These are phyloP conservation scores for Otus scops DNA, from an alignment of 2,797 vertebrate species.

Conservation along the genomic window DNA sequence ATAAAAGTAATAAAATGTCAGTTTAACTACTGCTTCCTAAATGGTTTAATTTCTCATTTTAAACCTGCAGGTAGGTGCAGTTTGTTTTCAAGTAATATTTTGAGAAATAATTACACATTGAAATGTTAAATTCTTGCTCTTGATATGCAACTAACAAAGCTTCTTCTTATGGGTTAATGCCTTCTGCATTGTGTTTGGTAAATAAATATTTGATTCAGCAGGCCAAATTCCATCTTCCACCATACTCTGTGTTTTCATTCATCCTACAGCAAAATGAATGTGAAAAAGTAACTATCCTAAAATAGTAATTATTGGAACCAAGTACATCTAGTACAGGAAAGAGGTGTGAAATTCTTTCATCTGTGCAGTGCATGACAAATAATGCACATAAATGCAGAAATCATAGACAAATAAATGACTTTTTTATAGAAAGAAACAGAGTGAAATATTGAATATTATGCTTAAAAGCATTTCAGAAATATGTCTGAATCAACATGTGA, in stretches of 20 bases:
- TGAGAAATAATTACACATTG: neutral
- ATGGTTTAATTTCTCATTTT: neutral
- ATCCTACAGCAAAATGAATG: neutral
- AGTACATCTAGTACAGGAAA: neutral
- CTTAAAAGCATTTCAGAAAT: neutral
- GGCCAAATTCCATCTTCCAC: neutral
- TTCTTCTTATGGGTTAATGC: neutral
- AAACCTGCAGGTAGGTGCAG: neutral
- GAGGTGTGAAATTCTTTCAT: neutral
- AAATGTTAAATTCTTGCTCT: neutral
- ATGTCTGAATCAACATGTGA: neutral
- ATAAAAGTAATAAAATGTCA: neutral
- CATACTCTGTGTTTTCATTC: neutral
- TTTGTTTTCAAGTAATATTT: neutral
- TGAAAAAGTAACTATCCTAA: neutral
- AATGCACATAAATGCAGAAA: neutral
- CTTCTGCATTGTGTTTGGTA: neutral
- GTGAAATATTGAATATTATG: neutral
- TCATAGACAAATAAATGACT: neutral
- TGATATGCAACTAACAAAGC: neutral
- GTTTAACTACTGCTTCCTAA: neutral
- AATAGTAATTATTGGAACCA: slow-evolving; percentile 20
- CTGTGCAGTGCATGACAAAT: neutral
- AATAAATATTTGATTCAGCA: neutral
- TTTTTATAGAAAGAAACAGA: neutral